Evolutionary conservation across 2,888 invertebrate species (phyloP).

Genomic region (Nudaria mundana): DNA sequence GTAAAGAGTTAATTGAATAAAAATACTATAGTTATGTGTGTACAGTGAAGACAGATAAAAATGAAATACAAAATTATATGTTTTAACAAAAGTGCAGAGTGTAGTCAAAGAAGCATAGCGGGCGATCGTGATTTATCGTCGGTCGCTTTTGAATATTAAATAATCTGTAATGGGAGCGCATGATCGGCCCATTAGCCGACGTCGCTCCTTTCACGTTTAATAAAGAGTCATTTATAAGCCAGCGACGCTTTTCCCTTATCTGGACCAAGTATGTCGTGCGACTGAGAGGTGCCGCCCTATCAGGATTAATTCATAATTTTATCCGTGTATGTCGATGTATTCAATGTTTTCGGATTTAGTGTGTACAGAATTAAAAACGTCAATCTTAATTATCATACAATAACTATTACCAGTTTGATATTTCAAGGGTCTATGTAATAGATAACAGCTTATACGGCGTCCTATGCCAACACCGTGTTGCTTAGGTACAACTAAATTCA

Average conservation of each 20-base stretch:
- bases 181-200: constrained; percentile 81
- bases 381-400: constrained; percentile 42
- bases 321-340: constrained; percentile 58
- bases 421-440: constrained; percentile 19
- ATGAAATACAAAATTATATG: constrained; percentile 51
- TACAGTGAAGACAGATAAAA: constrained; percentile 32
- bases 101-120: constrained; percentile 74
- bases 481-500: too few species aligned
- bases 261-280: constrained; percentile 75
- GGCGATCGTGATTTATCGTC: constrained; percentile 77
- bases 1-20: constrained; percentile 31
- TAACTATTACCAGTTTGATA: constrained; percentile 33
- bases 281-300: constrained; percentile 78
- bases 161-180: constrained; percentile 82
- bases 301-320: constrained; percentile 79
- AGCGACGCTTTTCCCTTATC: constrained; percentile 79
- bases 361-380: constrained; percentile 45
- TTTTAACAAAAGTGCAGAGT: constrained; percentile 73
- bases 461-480: too few species aligned
- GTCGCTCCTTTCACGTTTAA: constrained; percentile 80
- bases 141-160: constrained; percentile 81
- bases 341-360: constrained; percentile 39
- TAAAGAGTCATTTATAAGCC: constrained; percentile 81
- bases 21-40: constrained; percentile 29
- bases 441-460: constrained; percentile 11